Conservation (phyloP, 2,113 vertebrate species). For the Microtus pennsylvanicus region DNA sequence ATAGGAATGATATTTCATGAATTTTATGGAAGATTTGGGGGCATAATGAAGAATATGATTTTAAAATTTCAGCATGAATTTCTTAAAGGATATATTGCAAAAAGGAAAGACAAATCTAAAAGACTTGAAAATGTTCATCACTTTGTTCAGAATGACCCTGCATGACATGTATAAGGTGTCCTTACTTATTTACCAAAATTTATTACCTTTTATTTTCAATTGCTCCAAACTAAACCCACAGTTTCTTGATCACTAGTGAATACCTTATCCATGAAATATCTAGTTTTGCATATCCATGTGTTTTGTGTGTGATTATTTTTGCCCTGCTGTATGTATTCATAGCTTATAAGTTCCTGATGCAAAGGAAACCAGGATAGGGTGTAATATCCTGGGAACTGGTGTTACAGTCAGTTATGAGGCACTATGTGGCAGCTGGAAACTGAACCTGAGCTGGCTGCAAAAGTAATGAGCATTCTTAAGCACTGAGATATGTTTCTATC, state of each 20-base stretch:
- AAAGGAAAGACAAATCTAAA: background rate
- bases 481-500: too few species aligned
- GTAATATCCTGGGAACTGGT: too few species aligned
- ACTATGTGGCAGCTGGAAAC: background rate
- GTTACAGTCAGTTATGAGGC: background rate
- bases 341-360: background rate
- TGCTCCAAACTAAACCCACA: background rate
- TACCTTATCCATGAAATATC: background rate
- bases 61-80: background rate
- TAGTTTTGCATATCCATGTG: background rate
- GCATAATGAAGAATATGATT: background rate
- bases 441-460: background rate
- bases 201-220: background rate
- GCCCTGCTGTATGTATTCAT: background rate
- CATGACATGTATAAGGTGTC: background rate
- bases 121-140: background rate
- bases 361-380: background rate
- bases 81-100: too few species aligned
- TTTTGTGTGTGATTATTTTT: background rate
- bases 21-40: background rate
- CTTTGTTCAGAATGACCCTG: background rate
- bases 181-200: background rate
- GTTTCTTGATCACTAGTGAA: background rate
- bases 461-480: background rate
- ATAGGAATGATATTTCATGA: background rate